phyloP scores from a whole-genome alignment of 2,888 invertebrate species.

The Sclerodermus sp. region DNA sequence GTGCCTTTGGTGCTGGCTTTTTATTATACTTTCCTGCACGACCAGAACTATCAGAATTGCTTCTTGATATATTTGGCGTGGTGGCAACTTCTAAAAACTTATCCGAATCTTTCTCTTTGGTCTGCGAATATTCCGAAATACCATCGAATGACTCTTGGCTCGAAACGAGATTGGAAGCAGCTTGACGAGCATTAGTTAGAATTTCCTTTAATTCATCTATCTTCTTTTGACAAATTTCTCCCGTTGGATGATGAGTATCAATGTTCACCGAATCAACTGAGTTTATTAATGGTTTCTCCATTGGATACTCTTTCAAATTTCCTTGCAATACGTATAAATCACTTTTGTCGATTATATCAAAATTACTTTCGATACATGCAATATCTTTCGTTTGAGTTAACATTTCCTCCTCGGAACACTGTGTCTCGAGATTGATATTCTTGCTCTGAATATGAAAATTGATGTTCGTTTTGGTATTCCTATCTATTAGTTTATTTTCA shows the following conservation, averaged over 20 bases:
- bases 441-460: too few relatives aligned
- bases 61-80: constrained; percentile 24
- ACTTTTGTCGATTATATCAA: too few relatives aligned
- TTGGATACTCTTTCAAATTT: too few relatives aligned
- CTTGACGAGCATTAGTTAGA: constrained; percentile 38
- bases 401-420: neutral
- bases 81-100: neutral
- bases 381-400: too few relatives aligned
- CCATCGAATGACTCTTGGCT: constrained; percentile 29
- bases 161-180: constrained; percentile 39
- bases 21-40: constrained; percentile 62
- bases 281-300: too few relatives aligned
- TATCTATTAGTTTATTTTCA: too few relatives aligned
- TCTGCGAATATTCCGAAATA: neutral
- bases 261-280: neutral
- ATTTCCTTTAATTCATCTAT: constrained; percentile 44
- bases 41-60: constrained; percentile 35
- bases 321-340: too few relatives aligned
- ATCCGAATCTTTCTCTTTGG: neutral
- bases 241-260: constrained; percentile 23
- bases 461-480: too few relatives aligned
- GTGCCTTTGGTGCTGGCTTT: constrained; percentile 60
- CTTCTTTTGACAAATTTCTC: constrained; percentile 41
- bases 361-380: too few relatives aligned
- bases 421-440: neutral